Percentiles rank a stretch among this genome's conserved stretches.
phyloP scores from a whole-genome alignment of 2,888 invertebrate species.

The Lampropteryx suffumata region DNA sequence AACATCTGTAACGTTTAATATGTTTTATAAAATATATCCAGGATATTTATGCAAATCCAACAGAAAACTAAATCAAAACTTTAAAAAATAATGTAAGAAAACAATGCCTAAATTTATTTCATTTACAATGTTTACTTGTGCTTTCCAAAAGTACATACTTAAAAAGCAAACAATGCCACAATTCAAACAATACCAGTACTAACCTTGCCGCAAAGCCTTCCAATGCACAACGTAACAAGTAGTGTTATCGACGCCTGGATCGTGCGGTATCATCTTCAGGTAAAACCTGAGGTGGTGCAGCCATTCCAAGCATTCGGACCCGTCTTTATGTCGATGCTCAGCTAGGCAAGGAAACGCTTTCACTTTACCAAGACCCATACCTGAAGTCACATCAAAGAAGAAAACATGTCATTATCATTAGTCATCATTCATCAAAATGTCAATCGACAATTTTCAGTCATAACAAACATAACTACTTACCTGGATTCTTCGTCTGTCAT shows the following conservation, averaged over 20 bases:
- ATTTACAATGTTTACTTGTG: too few relatives aligned
- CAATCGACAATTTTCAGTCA: too few relatives aligned
- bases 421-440: too few relatives aligned
- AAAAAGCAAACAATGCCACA: too few relatives aligned
- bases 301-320: constrained; percentile 92
- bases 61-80: too few relatives aligned
- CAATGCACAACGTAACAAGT: constrained; percentile 94
- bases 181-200: constrained; percentile 11
- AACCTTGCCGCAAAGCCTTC: constrained; percentile 86
- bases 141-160: too few relatives aligned
- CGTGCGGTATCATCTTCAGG: constrained; percentile 81
- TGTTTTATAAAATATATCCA: too few relatives aligned
- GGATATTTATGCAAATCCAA: not conserved
- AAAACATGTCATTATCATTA: too few relatives aligned
- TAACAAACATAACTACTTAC: too few relatives aligned
- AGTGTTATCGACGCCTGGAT: constrained; percentile 82
- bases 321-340: constrained; percentile 81
- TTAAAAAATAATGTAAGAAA: too few relatives aligned
- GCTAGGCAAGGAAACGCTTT: constrained; percentile 88
- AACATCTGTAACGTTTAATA: constrained; percentile 75
- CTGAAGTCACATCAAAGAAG: constrained; percentile 47
- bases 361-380: constrained; percentile 84
- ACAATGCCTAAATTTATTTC: too few relatives aligned
- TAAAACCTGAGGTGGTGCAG: constrained; percentile 88
- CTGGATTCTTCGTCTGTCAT: too few relatives aligned